Evolutionary conservation across 2,888 invertebrate species (phyloP).

Genomic region (Aricia artaxerxes): DNA sequence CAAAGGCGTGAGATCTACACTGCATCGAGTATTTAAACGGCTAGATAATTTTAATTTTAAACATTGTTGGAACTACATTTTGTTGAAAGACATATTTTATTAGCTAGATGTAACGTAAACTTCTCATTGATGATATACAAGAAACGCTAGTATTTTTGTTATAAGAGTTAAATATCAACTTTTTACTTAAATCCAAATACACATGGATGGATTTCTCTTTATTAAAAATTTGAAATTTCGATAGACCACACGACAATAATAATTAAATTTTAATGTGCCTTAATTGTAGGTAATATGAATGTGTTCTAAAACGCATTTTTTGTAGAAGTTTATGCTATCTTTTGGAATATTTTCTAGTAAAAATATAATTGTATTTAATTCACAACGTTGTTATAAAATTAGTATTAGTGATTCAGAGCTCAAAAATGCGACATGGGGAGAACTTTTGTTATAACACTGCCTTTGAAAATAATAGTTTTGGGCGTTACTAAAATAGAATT

Average conservation of each 20-base stretch:
- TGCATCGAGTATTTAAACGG: slow-evolving; percentile 12
- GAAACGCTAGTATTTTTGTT: too few species aligned
- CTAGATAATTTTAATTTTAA: not conserved
- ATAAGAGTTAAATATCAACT: too few species aligned
- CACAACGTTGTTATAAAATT: not conserved
- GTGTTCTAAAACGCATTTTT: not conserved
- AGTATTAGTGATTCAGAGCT: not conserved
- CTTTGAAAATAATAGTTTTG: not conserved
- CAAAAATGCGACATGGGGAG: not conserved
- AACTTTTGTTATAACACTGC: not conserved
- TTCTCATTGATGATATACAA: not conserved
- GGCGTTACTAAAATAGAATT: not conserved
- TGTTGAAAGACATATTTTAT: not conserved
- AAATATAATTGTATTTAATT: not conserved
- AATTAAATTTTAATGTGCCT: not conserved
- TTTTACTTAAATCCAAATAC: too few species aligned
- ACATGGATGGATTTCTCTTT: too few species aligned
- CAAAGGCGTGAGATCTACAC: slow-evolving; percentile 65
- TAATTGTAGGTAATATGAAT: not conserved
- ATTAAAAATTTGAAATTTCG: not conserved
- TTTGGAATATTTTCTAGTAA: not conserved
- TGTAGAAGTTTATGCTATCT: not conserved
- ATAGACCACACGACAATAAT: not conserved
- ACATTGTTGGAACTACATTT: not conserved
- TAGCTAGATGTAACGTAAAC: not conserved